These are phyloP conservation scores for Liparis tanakae DNA, from an alignment of 2,797 vertebrate genomes.

Conservation along the genomic window DNA sequence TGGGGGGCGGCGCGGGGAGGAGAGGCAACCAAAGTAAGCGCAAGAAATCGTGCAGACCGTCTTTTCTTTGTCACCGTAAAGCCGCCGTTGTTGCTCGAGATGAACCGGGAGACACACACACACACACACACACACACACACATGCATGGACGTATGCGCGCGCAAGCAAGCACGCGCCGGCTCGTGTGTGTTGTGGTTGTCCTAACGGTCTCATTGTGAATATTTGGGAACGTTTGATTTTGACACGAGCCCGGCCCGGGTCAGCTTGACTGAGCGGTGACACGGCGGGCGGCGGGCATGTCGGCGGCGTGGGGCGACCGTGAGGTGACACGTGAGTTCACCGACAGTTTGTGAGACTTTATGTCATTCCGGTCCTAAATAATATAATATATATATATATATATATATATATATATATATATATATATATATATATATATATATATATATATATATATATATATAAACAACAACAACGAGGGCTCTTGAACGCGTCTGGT, in stretches of 20 bases:
- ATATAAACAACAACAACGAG: not conserved
- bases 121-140: not conserved
- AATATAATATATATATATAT: too few relatives aligned
- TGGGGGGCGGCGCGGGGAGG: not conserved
- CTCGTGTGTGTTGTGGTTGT: not conserved
- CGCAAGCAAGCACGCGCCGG: conserved; percentile 2
- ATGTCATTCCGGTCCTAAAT: not conserved
- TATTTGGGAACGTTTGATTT: conserved; percentile 45
- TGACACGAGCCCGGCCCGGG: conserved; percentile 6
- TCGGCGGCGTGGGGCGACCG: not conserved
- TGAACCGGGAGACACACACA: conserved; percentile 51
- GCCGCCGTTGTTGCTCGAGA: conserved; percentile 55
- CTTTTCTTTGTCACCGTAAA: conserved; percentile 72
- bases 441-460: too few relatives aligned
- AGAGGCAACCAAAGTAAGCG: conserved; percentile 30
- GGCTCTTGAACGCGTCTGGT: not conserved
- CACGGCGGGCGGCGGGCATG: not conserved
- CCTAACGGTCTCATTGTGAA: conserved; percentile 17
- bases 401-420: too few relatives aligned
- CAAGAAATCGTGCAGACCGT: conserved; percentile 36
- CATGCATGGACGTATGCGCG: not conserved
- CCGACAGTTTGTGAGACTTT: not conserved
- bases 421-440: too few relatives aligned
- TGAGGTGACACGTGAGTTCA: too few relatives aligned
- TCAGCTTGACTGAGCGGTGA: conserved; percentile 26